Base-by-base conservation (phyloP, 2,797 vertebrate species). In the Pipistrellus nathusii region DNA sequence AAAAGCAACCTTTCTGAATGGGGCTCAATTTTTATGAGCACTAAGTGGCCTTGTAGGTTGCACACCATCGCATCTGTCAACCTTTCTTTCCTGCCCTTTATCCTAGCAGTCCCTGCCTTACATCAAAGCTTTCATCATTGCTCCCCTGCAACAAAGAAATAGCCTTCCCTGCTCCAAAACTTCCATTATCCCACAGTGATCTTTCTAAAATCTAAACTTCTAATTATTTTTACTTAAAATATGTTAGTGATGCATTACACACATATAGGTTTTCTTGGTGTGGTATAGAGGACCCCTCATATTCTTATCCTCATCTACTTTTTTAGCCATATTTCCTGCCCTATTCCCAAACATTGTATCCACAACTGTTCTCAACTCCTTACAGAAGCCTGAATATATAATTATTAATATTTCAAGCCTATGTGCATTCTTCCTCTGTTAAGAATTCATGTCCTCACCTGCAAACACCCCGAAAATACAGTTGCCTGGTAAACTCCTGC, bases 391-490 rank as follows among this genome's bases (percentile, higher is more conserved):
- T 41, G 21, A 94, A 73, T 81, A 81, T 35, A 44, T 38, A 46
- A 90, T 90, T 72, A 75, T 73, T 76, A 90, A 87, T 72, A 75
- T 73, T 76, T 64, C 35, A 88, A 69, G 48, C 8, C 10, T 72
- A 38, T 89, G 32, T 75, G 48, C 3, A 17, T 90, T 30, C 23
- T 66, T 32, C 20, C 25, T 87, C 41, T 64, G 46, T 59, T 62
- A 95, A 91, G 66, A 92, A 80, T 91, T 91, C 41, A 90, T 53
- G 90, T 77, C n/a, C 72, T 85, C 66, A 84, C 9, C 32, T 85
- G 25, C 25, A 30, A 62, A 27, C 62, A 44, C 6, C 6, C 57
- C 62, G 41, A 20, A 91, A 87, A 93, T 71, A 75, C 0, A 85
- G 44, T 69, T 20, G 20, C 62, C 53, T 38, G 38, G 38, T 48